Evolutionary conservation across 2,888 invertebrate species (phyloP).

Genomic region (Allacma fusca): DNA sequence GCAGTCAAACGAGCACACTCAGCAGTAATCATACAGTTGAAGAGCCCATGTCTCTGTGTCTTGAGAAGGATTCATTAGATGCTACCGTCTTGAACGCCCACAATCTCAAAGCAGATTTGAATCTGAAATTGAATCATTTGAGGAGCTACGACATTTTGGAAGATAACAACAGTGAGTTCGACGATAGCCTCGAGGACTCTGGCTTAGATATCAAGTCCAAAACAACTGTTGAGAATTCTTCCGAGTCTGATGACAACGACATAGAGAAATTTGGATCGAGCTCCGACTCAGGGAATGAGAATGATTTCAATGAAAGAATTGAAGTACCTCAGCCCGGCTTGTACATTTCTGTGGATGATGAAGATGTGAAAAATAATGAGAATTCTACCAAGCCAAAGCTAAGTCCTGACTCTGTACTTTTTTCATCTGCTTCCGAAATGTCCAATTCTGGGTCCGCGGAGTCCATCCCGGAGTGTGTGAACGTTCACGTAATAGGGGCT

Average conservation of each 20-base stretch:
- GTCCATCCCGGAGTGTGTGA: constrained; percentile 56
- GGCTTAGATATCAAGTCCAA: constrained; percentile 56
- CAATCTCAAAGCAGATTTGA: constrained; percentile 1
- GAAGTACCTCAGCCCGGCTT: constrained; percentile 47
- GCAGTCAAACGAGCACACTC: constrained; percentile 17
- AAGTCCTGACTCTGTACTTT: constrained; percentile 61
- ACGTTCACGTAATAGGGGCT: constrained; percentile 35
- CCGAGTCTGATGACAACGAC: constrained; percentile 57
- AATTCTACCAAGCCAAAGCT: constrained; percentile 46
- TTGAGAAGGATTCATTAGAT: constrained; percentile 44
- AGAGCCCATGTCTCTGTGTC: constrained; percentile 30
- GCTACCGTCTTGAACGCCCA: constrained; percentile 5
- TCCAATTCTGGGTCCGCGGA: constrained; percentile 55
- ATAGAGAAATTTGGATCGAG: constrained; percentile 54
- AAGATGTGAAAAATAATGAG: constrained; percentile 1
- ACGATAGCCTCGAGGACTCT: constrained; percentile 61
- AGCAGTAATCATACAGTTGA: not conserved
- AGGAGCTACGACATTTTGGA: constrained; percentile 32
- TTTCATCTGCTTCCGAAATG: constrained; percentile 58
- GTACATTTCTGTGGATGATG: constrained; percentile 59
- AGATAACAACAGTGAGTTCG: constrained; percentile 51
- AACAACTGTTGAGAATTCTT: constrained; percentile 35
- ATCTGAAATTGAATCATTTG: constrained; percentile 23
- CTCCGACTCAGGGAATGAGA: constrained; percentile 61
- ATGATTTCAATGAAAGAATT: constrained; percentile 57